These are phyloP conservation scores for Lepidurus arcticus DNA, from an alignment of 1,140 invertebrate species.

Conservation along the genomic window DNA sequence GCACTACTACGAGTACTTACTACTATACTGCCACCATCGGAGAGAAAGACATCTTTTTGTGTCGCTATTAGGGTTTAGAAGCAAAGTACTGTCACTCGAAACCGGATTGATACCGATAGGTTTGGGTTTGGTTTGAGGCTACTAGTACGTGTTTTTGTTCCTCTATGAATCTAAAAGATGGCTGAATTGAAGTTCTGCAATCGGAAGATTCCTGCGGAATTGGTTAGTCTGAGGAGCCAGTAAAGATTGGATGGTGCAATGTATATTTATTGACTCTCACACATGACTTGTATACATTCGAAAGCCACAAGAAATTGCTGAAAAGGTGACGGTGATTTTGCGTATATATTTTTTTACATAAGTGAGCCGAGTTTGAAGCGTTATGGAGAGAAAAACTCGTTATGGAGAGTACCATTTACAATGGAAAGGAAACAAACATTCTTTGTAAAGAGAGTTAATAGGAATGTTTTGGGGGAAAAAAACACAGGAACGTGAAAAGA, in stretches of 20 bases:
- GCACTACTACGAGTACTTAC: not conserved
- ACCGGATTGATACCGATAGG: no score
- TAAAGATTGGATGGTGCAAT: not conserved
- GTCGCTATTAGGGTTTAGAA: not conserved
- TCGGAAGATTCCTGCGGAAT: no score
- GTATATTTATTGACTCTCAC: slow-evolving; percentile 15
- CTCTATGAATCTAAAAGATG: no score
- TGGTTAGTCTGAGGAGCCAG: no score
- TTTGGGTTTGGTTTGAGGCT: no score
- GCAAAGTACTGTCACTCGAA: no score
- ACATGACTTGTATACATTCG: not conserved
- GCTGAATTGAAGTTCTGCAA: no score
- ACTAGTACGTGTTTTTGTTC: no score
- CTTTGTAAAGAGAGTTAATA: not conserved
- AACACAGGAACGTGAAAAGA: not conserved
- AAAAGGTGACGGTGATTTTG: not conserved
- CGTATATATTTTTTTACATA: not conserved
- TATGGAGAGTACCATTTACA: not conserved
- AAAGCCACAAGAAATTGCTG: not conserved
- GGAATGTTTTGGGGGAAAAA: no score
- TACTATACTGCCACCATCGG: no score
- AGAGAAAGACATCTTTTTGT: not conserved
- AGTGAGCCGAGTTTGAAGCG: not conserved
- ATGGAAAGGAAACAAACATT: not conserved
- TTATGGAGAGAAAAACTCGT: not conserved